Evolutionary conservation across 1,140 invertebrate species (phyloP).

Genomic region (Drosophila sturtevanti): DNA sequence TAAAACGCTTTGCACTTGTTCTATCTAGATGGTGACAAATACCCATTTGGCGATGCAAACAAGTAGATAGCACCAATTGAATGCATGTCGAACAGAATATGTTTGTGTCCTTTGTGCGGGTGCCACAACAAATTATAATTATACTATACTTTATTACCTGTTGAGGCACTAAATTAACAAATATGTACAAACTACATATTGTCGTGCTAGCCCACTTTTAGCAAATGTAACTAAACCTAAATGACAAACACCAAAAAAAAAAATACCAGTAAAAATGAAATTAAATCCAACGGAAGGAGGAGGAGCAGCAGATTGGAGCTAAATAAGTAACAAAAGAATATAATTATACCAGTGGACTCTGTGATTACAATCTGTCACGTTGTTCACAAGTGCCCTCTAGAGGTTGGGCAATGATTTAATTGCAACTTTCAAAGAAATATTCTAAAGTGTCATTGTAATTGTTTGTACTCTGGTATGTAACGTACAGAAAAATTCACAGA

Average conservation of each 20-base stretch:
- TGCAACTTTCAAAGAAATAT: background rate
- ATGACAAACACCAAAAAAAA: constrained; percentile 19
- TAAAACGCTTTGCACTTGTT: background rate
- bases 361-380: background rate
- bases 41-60: constrained; percentile 33
- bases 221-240: constrained; percentile 7
- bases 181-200: constrained; percentile 31
- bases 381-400: background rate
- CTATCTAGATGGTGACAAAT: constrained; percentile 26
- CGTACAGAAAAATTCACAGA: too few species aligned
- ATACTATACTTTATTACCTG: constrained; percentile 21
- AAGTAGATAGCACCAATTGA: constrained; percentile 42
- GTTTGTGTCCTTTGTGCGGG: constrained; percentile 27
- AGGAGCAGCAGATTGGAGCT: background rate
- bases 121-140: constrained; percentile 42
- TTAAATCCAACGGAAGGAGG: constrained; percentile 19
- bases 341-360: constrained; percentile 11
- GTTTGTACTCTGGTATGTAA: background rate
- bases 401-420: constrained; percentile 30
- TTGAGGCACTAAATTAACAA: constrained; percentile 54
- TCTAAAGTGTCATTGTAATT: background rate
- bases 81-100: constrained; percentile 52
- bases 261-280: constrained; percentile 48
- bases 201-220: constrained; percentile 24
- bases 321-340: background rate